Conservation (phyloP, 2,113 vertebrate genomes). For the Thinocorus orbignyianus region DNA sequence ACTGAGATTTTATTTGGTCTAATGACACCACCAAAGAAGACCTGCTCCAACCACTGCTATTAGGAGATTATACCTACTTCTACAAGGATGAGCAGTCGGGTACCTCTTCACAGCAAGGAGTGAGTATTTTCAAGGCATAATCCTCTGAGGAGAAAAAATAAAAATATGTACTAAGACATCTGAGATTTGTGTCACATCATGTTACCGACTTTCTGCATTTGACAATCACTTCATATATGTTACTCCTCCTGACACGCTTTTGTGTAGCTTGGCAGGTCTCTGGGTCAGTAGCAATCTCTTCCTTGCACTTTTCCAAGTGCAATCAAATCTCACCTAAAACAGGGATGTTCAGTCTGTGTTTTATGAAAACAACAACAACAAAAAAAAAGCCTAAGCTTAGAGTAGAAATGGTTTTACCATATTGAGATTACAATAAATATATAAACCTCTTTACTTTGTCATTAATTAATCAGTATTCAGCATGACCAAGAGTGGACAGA, state of each 20-base stretch:
- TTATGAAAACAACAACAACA: not conserved
- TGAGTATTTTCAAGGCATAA: not conserved
- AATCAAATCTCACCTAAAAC: not conserved
- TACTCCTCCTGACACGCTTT: not conserved
- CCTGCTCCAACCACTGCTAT: rapidly evolving
- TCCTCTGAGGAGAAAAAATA: not conserved
- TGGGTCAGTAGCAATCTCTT: not conserved
- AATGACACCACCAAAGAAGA: not conserved
- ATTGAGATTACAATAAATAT: not conserved
- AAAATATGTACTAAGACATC: not conserved
- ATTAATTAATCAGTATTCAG: not conserved
- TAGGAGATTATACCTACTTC: not conserved
- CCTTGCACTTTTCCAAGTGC: not conserved
- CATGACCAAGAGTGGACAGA: not conserved
- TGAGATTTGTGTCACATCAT: rapidly evolving
- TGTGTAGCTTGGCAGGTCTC: not conserved
- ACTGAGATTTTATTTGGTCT: not conserved
- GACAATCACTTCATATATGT: not conserved
- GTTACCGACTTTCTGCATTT: not conserved
- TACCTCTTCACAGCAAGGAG: not conserved
- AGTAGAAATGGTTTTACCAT: not conserved
- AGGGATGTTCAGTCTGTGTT: not conserved
- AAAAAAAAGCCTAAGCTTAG: not conserved
- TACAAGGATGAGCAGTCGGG: not conserved
- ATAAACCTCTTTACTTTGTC: not conserved